These are phyloP conservation scores for Drosophila conformis DNA, from an alignment of 2,888 invertebrate genomes.

Conservation along the genomic window DNA sequence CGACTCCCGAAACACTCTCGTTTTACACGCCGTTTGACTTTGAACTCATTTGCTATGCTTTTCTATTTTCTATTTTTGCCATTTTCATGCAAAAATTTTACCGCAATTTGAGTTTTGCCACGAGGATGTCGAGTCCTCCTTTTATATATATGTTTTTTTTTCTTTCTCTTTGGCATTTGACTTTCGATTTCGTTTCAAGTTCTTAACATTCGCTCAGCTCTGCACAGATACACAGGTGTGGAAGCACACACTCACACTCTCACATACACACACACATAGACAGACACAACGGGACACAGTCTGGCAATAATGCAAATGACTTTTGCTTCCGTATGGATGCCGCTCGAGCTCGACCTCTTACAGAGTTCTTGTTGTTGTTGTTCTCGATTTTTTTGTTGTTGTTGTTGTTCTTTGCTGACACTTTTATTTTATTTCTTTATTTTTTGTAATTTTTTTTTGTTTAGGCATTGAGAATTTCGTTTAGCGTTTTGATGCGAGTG, in stretches of 20 bases:
- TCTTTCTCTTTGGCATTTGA: slow-evolving; percentile 43
- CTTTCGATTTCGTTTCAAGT: slow-evolving; percentile 68
- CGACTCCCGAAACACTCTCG: not conserved
- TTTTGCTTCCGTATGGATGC: slow-evolving; percentile 64
- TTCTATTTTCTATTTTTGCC: slow-evolving; percentile 16
- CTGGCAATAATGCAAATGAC: slow-evolving; percentile 78
- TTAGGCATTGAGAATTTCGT: slow-evolving; percentile 20
- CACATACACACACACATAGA: slow-evolving; percentile 7
- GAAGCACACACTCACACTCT: slow-evolving; percentile 15
- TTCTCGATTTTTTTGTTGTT: slow-evolving; percentile 31
- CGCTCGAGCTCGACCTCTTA: slow-evolving; percentile 24
- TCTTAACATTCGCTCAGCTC: slow-evolving; percentile 41
- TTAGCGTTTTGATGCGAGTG: slow-evolving; percentile 44
- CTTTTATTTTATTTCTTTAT: slow-evolving; percentile 47
- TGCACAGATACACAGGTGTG: slow-evolving; percentile 25
- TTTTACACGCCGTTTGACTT: slow-evolving; percentile 38
- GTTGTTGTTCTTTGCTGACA: slow-evolving; percentile 52
- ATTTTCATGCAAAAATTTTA: slow-evolving; percentile 52
- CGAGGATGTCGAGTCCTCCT: slow-evolving; percentile 14
- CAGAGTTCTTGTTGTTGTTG: slow-evolving; percentile 28
- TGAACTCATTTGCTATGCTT: slow-evolving; percentile 59
- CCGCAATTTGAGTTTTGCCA: slow-evolving; percentile 59
- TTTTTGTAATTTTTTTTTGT: slow-evolving; percentile 1
- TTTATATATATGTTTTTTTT: slow-evolving; percentile 20
- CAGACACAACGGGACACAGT: slow-evolving; percentile 19